Base-by-base conservation (phyloP, 2,113 vertebrate genomes). In the Phylloscopus trochiloides region DNA sequence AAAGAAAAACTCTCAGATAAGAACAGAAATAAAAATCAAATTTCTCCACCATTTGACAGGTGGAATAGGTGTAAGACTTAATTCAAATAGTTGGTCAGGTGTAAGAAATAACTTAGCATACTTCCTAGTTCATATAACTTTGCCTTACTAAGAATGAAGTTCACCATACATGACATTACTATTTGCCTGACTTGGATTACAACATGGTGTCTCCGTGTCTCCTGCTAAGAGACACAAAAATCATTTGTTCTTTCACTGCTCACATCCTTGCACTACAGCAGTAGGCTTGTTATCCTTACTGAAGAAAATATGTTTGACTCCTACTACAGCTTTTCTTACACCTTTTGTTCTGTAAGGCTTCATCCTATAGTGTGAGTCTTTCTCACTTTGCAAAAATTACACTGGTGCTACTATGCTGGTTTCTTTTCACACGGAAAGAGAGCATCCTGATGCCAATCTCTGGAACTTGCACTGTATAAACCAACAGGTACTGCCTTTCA, bases 401-500 rank as follows among this genome's bases (percentile, higher is more conserved):
- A 58, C 25, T n/a, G 24, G 45, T 31, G 28, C 13, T 79, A 51
- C 9, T 26, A 12, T 13, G 38, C 6, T 40, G 10, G 36, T 40
- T 57, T 61, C n/a, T 47, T 52, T 62, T 59, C 45, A 59, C 17
- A 36, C 5, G 22, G 14, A 52, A 84, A 72, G 25, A 66, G 4
- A 59, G 26, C 22, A 57, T n/a, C 43, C 25, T 21, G 31, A 88
- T 45, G 34, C 24, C 29, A 77, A 36, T 28, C 58, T 50, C 3
- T 62, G 32, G 31, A 81, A 61, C 32, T 42, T 48, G 13, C 15
- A 59, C 26, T 25, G 5, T 10, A 42, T 11, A 62, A 78, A 70
- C 0, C 2, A 81, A 17, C 0, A 0, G 1, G 0, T 22, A 54
- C 6, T 6, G 22, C 22, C 29, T 59, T 78, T 10, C 25, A 34